These are phyloP conservation scores for Amblyopsis hoosieri DNA, from an alignment of 2,797 vertebrate species.

Conservation along the genomic window DNA sequence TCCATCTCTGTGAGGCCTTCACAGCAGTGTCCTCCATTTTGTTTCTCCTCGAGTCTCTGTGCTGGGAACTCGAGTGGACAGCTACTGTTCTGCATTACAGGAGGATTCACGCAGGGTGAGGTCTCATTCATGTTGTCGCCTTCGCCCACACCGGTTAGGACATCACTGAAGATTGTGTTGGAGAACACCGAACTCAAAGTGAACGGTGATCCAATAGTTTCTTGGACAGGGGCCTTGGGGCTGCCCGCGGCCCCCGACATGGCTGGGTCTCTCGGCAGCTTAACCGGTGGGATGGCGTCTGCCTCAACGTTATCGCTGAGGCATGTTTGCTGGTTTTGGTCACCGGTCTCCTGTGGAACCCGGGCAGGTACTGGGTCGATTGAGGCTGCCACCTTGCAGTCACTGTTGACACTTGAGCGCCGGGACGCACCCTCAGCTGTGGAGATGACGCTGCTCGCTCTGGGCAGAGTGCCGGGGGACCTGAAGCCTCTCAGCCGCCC, in stretches of 20 bases:
- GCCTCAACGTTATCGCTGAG: constrained; percentile 17
- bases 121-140: constrained; percentile 61
- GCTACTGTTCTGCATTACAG: constrained; percentile 80
- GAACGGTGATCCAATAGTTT: constrained; percentile 64
- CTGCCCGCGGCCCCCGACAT: constrained; percentile 26
- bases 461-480: constrained; percentile 82
- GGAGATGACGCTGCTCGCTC: constrained; percentile 91
- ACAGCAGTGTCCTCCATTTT: constrained; percentile 5
- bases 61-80: constrained; percentile 47
- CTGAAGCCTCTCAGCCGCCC: constrained; percentile 49
- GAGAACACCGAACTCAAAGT: constrained; percentile 70
- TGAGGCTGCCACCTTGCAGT: constrained; percentile 81
- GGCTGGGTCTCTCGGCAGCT: constrained; percentile 67
- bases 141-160: constrained; percentile 19
- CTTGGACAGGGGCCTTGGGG: constrained; percentile 55
- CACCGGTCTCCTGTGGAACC: constrained; percentile 60
- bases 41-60: constrained; percentile 26
- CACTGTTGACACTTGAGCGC: constrained; percentile 87
- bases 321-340: constrained; percentile 68
- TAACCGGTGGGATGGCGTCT: constrained; percentile 56
- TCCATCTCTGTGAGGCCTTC: not conserved
- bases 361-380: constrained; percentile 69
- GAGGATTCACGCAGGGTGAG: constrained; percentile 77
- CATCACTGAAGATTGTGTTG: constrained; percentile 74
- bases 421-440: constrained; percentile 89